A percentile compares a stretch with the other conserved stretches of the same genome.
Conservation (phyloP, 2,888 invertebrate species). For the Sarcophaga variegata region DNA sequence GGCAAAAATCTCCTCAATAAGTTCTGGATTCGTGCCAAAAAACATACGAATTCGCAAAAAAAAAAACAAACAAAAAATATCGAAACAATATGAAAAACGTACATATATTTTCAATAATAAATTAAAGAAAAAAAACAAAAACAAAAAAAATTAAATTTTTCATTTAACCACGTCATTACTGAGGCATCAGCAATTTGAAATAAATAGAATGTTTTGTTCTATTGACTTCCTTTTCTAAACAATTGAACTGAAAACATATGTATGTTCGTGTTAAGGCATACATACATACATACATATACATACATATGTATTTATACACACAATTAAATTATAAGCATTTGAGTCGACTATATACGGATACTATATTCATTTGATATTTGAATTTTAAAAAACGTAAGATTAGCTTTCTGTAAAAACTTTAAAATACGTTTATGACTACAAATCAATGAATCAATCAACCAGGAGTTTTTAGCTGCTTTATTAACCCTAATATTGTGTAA, state of each 20-base stretch:
- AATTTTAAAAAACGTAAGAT: no score
- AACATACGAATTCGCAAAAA: conserved; percentile 21
- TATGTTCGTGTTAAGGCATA: no score
- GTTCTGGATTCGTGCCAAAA: conserved; percentile 47
- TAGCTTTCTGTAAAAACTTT: no score
- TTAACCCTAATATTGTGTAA: no score
- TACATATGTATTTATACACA: no score
- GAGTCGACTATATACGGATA: no score
- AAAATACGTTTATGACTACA: no score
- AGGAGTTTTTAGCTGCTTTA: no score
- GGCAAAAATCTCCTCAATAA: conserved; percentile 36
- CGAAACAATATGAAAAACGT: background rate
- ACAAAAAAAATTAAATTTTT: background rate
- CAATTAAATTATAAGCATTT: no score
- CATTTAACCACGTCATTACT: conserved; percentile 70
- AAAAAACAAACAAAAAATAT: background rate
- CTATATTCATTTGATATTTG: no score
- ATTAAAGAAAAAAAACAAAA: background rate
- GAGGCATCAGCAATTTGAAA: conserved; percentile 58
- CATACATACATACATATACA: no score
- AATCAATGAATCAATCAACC: no score
- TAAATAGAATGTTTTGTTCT: conserved; percentile 45
- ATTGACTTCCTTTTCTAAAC: conserved; percentile 54
- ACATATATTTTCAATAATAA: conserved; percentile 25
- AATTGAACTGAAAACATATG: conserved; percentile 12